Evolutionary conservation across 2,113 vertebrate genomes (phyloP).

Genomic region (Platycercus adscitus): DNA sequence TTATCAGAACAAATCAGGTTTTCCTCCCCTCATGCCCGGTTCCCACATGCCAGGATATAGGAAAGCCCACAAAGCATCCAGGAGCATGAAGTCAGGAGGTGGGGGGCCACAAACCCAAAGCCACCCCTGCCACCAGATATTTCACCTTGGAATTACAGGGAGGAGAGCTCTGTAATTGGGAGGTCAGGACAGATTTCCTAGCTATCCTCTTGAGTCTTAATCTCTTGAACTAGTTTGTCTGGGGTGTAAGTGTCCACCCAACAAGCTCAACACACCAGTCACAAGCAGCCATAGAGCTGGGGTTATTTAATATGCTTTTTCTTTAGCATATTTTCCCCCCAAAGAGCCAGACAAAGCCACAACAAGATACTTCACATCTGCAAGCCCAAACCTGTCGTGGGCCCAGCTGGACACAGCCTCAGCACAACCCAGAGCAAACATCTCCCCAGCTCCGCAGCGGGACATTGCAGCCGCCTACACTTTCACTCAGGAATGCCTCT

Average conservation of each 20-base stretch:
- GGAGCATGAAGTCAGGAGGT: background rate
- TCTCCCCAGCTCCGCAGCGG: background rate
- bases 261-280: background rate
- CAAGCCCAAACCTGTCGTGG: background rate
- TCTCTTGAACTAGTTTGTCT: background rate
- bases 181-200: background rate
- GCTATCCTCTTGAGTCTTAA: background rate
- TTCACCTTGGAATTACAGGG: background rate
- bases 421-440: background rate
- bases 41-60: background rate
- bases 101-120: background rate
- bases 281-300: background rate
- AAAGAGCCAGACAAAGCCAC: constrained; percentile 7
- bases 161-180: background rate
- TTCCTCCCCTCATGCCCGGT: background rate
- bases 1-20: background rate
- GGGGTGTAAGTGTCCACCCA: background rate
- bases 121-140: background rate
- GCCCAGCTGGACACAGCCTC: constrained; percentile 25
- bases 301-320: background rate
- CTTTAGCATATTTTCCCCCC: background rate
- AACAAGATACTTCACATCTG: background rate
- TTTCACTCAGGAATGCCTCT: constrained; percentile 55
- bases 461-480: constrained; percentile 39
- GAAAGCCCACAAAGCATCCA: background rate